phyloP scores from a whole-genome alignment of 64 coral and sea anemone genomes.

The Actinia equina region DNA sequence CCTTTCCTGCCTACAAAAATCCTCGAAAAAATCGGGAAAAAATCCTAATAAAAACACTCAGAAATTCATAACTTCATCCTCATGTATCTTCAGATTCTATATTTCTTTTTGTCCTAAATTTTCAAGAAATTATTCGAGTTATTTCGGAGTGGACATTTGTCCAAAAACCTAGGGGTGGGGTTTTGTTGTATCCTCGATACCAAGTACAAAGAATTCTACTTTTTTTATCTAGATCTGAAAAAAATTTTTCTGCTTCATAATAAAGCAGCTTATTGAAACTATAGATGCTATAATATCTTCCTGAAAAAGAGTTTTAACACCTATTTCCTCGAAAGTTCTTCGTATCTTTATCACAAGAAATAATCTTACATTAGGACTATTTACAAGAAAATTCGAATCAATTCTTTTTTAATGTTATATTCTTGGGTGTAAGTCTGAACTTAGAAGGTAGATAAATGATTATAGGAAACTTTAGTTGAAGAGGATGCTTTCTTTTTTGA shows the following conservation, averaged over 20 bases:
- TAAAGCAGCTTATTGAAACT: not conserved
- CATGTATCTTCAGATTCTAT: not conserved
- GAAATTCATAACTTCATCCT: not conserved
- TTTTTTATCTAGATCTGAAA: not conserved
- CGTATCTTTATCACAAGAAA: not conserved
- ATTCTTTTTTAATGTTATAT: not conserved
- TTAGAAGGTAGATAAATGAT: not conserved
- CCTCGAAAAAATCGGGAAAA: not conserved
- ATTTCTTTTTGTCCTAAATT: not conserved
- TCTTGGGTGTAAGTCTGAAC: not conserved
- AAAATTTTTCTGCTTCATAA: not conserved
- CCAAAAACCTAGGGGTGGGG: conserved; percentile 47
- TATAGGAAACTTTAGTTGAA: not conserved
- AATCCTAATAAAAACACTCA: not conserved
- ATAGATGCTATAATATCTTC: not conserved
- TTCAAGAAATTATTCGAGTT: not conserved
- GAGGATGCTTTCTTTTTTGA: not conserved
- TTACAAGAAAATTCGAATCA: not conserved
- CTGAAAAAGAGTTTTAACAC: not conserved
- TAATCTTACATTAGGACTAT: not conserved
- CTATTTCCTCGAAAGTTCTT: not conserved
- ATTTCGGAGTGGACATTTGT: not conserved
- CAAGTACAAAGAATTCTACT: conserved; percentile 9
- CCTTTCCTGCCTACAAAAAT: not conserved
- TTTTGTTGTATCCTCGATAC: conserved; percentile 62